Conservation (phyloP, 2,888 invertebrate species). For the Poecilobothrus nobilitatus region DNA sequence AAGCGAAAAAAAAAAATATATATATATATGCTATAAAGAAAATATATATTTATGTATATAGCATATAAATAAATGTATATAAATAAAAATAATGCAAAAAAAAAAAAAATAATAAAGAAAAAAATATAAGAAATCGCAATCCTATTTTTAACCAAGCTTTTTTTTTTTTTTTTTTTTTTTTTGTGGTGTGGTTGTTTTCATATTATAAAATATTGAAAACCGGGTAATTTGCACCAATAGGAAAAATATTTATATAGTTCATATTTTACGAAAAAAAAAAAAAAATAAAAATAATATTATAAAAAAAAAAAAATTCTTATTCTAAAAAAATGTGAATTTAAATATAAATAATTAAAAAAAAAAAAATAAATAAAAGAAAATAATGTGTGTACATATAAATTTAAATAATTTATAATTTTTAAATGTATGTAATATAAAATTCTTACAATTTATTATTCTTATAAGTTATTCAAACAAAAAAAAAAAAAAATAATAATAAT, state of each 20-base stretch:
- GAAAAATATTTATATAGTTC: neutral
- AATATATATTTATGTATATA: neutral
- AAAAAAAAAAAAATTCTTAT: too few species aligned
- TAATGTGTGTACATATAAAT: too few species aligned
- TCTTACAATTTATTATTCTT: too few species aligned
- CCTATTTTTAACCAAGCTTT: constrained; percentile 6
- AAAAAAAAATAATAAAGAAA: neutral
- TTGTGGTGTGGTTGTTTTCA: neutral
- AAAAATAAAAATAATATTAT: too few species aligned
- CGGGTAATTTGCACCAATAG: constrained; percentile 3
- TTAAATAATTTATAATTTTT: too few species aligned
- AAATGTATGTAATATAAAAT: too few species aligned
- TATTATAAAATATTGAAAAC: neutral
- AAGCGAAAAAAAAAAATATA: neutral
- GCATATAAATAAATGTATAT: neutral
- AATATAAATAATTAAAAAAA: too few species aligned
- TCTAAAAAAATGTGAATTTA: too few species aligned
- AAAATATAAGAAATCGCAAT: neutral
- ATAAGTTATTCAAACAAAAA: too few species aligned
- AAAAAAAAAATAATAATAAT: too few species aligned
- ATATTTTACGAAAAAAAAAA: too few species aligned
- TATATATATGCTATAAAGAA: neutral
- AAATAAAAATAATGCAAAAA: constrained; percentile 1
- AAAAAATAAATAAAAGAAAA: too few species aligned
- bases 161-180: neutral